These are phyloP conservation scores for Novumbra hubbsi DNA, from an alignment of 2,797 vertebrate species.

Conservation along the genomic window DNA sequence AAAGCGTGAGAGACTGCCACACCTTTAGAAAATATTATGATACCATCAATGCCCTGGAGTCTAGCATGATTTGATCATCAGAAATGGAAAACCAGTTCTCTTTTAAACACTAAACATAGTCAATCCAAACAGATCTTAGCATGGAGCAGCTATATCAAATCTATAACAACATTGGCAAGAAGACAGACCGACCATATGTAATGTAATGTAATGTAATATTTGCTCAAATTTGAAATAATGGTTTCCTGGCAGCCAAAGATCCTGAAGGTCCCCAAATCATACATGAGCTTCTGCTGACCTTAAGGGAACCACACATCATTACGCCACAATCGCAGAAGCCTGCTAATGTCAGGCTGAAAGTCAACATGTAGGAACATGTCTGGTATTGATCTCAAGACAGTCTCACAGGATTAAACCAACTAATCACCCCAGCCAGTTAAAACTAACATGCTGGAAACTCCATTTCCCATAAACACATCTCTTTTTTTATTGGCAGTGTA, in stretches of 20 bases:
- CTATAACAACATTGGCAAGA: conserved; percentile 23
- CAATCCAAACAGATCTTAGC: conserved; percentile 27
- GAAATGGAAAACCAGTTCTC: conserved; percentile 15
- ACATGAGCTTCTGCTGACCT: conserved; percentile 23
- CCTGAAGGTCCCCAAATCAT: conserved; percentile 25
- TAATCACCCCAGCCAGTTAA: not conserved
- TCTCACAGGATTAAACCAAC: not conserved
- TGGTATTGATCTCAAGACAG: not conserved
- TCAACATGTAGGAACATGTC: conserved; percentile 8
- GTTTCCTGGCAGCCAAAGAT: conserved; percentile 28
- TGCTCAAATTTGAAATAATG: conserved; percentile 47
- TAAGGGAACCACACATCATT: conserved; percentile 21
- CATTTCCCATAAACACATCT: not conserved
- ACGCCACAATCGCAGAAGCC: conserved; percentile 20
- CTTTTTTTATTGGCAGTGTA: conserved; percentile 1
- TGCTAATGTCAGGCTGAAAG: not conserved
- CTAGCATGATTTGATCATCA: conserved; percentile 13
- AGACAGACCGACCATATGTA: conserved; percentile 1
- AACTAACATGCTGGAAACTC: conserved; percentile 2
- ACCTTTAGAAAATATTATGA: conserved; percentile 73
- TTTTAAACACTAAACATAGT: conserved; percentile 15
- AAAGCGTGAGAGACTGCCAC: conserved; percentile 47
- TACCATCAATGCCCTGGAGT: conserved; percentile 49
- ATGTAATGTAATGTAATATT: conserved; percentile 37
- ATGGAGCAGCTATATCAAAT: conserved; percentile 19